Evolutionary conservation across 2,888 invertebrate species (phyloP), one percentile per base, ranked within the genome.

Genomic region (Ichneumoninae sp.): DNA sequence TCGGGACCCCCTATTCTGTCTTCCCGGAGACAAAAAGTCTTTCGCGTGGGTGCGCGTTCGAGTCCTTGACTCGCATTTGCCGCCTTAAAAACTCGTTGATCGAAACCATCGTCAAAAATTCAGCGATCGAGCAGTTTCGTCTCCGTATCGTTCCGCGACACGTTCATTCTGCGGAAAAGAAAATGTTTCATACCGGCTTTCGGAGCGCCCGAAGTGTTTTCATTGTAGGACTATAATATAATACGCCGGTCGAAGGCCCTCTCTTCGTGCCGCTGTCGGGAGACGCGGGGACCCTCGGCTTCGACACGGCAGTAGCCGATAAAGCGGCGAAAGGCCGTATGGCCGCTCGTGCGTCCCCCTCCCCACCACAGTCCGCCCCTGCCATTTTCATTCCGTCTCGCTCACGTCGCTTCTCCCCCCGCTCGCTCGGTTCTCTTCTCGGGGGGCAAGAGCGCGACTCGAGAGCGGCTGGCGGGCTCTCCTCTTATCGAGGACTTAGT

Each of bases 271-370:
- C 50, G 74, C 52, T 80, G 77, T 71, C 66, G 80, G 47, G 13
- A 62, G 30, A 62, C 75, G 65, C 22, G 78, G 82, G 84, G 80
- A 76, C 78, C 77, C 82, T 82, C 79, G 75, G 78, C 71, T 78
- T 70, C 78, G 78, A 78, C 81, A 71, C 79, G 79, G 71, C 71
- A 60, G 68, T 79, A 82, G 70, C 77, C 26, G 30, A 84, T 86
- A 86, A 81, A 86, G 82, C 83, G 84, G 87, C 89, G 90, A 90
- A 89, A 90, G 89, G 85, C 88, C 79, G 83, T 81, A 83, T 80
- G 81, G 85, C 84, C 86, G 83, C 82, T 84, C 84, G 82, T 84
- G 81, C 80, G 85, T 86, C 72, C 86, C 84, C 84, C 80, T 33
- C 76, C 69, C 22, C 74, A 22, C 62, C 62, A 62, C 62, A 13